phyloP scores from a whole-genome alignment of 2,797 vertebrate species.

The Acanthopagrus latus region DNA sequence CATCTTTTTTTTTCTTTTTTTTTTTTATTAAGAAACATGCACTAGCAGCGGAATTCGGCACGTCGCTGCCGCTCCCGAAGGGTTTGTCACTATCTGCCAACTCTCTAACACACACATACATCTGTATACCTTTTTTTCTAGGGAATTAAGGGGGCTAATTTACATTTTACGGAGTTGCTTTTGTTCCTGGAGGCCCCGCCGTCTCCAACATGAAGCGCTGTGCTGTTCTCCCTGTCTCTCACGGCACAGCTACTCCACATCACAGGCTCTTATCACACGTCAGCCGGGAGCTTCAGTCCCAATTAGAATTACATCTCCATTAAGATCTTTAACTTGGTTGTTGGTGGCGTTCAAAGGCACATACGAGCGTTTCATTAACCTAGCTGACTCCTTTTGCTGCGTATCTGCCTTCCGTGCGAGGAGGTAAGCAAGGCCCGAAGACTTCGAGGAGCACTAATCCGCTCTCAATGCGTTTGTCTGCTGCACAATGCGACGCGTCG shows the following conservation, averaged over 20 bases:
- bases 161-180: constrained; percentile 42
- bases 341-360: constrained; percentile 34
- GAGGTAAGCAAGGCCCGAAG: constrained; percentile 25
- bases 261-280: constrained; percentile 26
- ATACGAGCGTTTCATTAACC: constrained; percentile 49
- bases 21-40: constrained; percentile 19
- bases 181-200: constrained; percentile 27
- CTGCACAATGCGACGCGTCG: constrained; percentile 49
- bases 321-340: constrained; percentile 42
- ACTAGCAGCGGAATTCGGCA: constrained; percentile 22
- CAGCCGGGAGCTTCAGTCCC: constrained; percentile 39
- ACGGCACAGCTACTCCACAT: constrained; percentile 23
- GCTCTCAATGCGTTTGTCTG: constrained; percentile 40
- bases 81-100: constrained; percentile 16
- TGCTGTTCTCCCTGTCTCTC: constrained; percentile 39
- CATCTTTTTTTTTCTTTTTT: not conserved
- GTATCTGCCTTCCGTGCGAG: constrained; percentile 12
- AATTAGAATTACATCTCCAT: constrained; percentile 63
- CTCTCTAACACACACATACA: constrained; percentile 10
- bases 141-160: constrained; percentile 39
- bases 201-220: constrained; percentile 16
- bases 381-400: constrained; percentile 31
- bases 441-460: constrained; percentile 47
- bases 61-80: not conserved
- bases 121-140: constrained; percentile 11